Evolutionary conservation across 2,888 invertebrate species (phyloP), one percentile per base, ranked within the genome.

Genomic region (Eupithecia abbreviata): DNA sequence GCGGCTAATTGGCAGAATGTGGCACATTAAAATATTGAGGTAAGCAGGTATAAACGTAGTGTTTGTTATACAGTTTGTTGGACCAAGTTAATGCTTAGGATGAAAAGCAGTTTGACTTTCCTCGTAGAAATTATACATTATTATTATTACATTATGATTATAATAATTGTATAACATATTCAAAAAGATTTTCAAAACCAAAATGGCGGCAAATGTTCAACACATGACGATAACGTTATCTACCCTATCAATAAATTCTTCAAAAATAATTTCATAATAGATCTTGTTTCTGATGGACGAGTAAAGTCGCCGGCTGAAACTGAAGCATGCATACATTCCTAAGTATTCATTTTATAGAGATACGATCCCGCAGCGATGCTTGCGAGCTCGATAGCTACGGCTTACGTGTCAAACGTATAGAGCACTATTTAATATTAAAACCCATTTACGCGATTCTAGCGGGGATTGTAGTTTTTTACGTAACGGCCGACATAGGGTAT

Each of bases 381-480:
- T 78, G 71, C 74, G 67, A 78, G 72, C 77, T 69, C 69, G 45
- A 78, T 74, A 79, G 67, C 67, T 10, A 43, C n/a, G 67, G n/a
- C 67, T 18, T 43, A 68, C 66, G 76, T 65, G 77, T 72, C 74
- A 68, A 71, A 76, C 71, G 73, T 78, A 65, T 73, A 73, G 76
- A 76, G 74, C 49, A 72, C 75, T 73, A 79, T 76, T 79, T 79
- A 79, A 73, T 79, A 79, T 79, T 79, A 65, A 71, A 75, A 41
- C 43, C 71, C 55, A 67, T 71, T 75, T 71, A n/a, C 43, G 45
- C 45, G 55, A 71, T 71, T 71, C 67, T 67, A 47, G 62, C 55
- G 66, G 71, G n/a, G 58, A 71, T 71, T 71, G 51, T 71, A 68
- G 45, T 68, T 68, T 68, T 68, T 68, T 55, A n/a, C 13, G 67